Evolutionary conservation across 2,113 vertebrate genomes (phyloP).

Genomic region (Connochaetes taurinus): DNA sequence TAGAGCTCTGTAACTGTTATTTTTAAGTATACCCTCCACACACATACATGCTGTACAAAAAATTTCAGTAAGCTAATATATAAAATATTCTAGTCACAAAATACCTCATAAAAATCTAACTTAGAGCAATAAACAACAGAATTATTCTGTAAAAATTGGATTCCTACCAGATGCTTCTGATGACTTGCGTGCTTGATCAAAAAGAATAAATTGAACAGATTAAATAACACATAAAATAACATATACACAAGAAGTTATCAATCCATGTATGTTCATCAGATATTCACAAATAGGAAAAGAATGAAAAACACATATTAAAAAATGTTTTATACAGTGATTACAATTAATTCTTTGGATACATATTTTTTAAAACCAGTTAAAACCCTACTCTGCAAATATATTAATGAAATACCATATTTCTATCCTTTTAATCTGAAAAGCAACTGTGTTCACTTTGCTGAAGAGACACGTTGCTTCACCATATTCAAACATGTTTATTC

Average conservation of each 20-base stretch:
- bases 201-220: constrained; percentile 64
- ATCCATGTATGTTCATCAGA: neutral
- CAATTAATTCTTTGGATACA: neutral
- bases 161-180: constrained; percentile 70
- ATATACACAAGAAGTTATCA: neutral
- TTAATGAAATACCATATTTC: neutral
- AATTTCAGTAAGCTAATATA: constrained; percentile 22
- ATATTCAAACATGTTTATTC: neutral
- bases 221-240: constrained; percentile 54
- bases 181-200: constrained; percentile 62
- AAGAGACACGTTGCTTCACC: neutral
- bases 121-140: constrained; percentile 52
- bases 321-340: neutral
- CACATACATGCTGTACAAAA: neutral
- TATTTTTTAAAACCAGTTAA: neutral
- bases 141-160: constrained; percentile 62
- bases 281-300: constrained; percentile 31
- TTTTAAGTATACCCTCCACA: neutral
- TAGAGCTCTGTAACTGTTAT: neutral
- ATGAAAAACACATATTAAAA: neutral
- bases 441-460: neutral
- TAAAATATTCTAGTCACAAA: constrained; percentile 27
- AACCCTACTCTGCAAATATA: neutral
- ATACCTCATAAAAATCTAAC: constrained; percentile 24
- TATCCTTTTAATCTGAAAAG: neutral